Percentiles rank a stretch among this genome's conserved stretches.
Conservation (phyloP, 2,113 vertebrate genomes). For the Pseudorectes ferrugineus region DNA sequence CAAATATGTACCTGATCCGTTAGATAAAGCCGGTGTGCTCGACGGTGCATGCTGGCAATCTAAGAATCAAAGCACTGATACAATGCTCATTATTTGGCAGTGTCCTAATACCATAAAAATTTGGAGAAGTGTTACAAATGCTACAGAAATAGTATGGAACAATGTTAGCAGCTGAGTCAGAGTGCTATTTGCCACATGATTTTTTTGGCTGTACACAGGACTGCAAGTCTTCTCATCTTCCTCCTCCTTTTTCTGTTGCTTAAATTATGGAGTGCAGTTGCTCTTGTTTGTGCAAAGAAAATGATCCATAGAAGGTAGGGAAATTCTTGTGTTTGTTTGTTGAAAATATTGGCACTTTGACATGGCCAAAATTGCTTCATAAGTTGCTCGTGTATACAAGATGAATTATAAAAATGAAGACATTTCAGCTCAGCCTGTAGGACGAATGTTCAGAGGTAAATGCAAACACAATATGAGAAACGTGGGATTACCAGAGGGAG, state of each 20-base stretch:
- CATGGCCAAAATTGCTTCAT: not conserved
- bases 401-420: constrained; percentile 25
- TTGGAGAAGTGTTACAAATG: constrained; percentile 34
- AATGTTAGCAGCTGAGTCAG: constrained; percentile 47
- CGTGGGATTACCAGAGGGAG: not conserved
- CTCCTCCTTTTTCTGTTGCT: constrained; percentile 26
- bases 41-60: not conserved
- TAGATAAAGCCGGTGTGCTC: not conserved
- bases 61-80: not conserved
- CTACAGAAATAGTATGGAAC: constrained; percentile 49
- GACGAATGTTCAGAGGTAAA: not conserved
- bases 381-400: not conserved
- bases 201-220: constrained; percentile 2
- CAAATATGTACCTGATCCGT: not conserved
- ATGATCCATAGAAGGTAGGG: constrained; percentile 37
- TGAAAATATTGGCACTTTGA: constrained; percentile 43
- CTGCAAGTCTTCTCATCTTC: constrained; percentile 28
- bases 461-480: not conserved
- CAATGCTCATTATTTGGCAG: not conserved
- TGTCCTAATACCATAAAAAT: constrained; percentile 31
- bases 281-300: constrained; percentile 45
- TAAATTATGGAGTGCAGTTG: constrained; percentile 32
- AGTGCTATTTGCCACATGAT: constrained; percentile 21
- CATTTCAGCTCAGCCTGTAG: not conserved
- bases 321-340: not conserved